phyloP scores from a whole-genome alignment of 2,888 invertebrate genomes.

The Diarsia brunnea region DNA sequence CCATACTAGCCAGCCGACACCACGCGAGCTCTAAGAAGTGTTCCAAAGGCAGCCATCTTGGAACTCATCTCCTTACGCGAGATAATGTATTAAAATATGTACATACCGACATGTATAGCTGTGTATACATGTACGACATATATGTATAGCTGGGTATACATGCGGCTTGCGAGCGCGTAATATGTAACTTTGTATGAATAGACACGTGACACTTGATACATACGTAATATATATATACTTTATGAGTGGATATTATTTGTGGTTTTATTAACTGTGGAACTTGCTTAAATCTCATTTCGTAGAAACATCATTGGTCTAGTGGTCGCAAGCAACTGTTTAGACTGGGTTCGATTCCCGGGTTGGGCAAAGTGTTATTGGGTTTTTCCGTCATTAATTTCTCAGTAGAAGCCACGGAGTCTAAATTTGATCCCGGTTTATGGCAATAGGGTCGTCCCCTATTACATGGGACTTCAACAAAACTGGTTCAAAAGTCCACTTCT shows the following conservation, averaged over 20 bases:
- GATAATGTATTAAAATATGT: constrained; percentile 86
- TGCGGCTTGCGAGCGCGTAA: constrained; percentile 50
- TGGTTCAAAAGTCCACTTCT: too few species aligned
- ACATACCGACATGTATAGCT: constrained; percentile 62
- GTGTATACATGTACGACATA: constrained; percentile 46
- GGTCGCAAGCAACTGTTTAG: too few species aligned
- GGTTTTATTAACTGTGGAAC: constrained; percentile 50
- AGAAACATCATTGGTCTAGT: too few species aligned
- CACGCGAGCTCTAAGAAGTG: constrained; percentile 85
- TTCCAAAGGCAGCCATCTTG: constrained; percentile 87
- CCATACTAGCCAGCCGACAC: constrained; percentile 69
- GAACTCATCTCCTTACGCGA: constrained; percentile 87
- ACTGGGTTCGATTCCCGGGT: too few species aligned
- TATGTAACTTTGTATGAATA: constrained; percentile 30
- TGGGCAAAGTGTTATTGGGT: too few species aligned
- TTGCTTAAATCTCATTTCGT: background rate
- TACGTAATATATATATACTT: constrained; percentile 48
- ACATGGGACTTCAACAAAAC: too few species aligned
- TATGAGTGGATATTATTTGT: constrained; percentile 35
- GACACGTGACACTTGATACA: constrained; percentile 53
- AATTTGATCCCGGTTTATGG: too few species aligned
- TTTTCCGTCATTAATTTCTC: too few species aligned
- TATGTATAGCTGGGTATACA: constrained; percentile 42
- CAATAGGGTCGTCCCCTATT: too few species aligned
- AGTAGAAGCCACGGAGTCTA: too few species aligned